phyloP scores from a whole-genome alignment of 1,140 invertebrate genomes.

The Conopomorpha cramerella region DNA sequence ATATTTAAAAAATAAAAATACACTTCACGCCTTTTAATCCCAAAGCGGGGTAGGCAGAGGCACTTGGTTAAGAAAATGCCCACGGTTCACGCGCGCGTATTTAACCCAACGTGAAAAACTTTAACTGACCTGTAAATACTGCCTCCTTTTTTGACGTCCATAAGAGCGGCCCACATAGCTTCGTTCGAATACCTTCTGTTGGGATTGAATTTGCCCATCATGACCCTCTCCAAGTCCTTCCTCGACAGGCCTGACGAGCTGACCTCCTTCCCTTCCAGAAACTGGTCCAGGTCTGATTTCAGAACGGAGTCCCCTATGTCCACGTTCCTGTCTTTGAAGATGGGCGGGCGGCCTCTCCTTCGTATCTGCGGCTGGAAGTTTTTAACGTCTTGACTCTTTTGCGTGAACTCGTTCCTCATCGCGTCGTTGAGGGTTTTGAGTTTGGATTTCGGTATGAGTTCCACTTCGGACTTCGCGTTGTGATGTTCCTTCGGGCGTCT shows the following conservation, averaged over 20 bases:
- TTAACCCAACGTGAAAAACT: no score
- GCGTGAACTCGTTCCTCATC: no score
- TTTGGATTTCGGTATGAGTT: conserved; percentile 30
- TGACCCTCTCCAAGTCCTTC: conserved; percentile 49
- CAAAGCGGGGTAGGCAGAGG: no score
- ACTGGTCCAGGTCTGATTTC: conserved; percentile 52
- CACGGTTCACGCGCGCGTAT: no score
- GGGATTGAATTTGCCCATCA: conserved; percentile 59
- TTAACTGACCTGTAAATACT: conserved; percentile 55
- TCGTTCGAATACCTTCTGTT: conserved; percentile 50
- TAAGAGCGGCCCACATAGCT: conserved; percentile 53
- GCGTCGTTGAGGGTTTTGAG: no score
- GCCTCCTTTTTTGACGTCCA: conserved; percentile 59
- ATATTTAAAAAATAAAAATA: no score
- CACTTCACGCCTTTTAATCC: no score
- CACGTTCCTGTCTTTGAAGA: conserved; percentile 44
- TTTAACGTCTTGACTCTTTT: conserved; percentile 14
- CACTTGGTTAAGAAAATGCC: no score
- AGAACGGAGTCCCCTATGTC: conserved; percentile 49
- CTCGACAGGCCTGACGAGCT: conserved; percentile 49
- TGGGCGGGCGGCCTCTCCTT: conserved; percentile 29
- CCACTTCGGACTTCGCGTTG: conserved; percentile 37
- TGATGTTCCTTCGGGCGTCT: conserved; percentile 18
- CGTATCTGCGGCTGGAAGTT: conserved; percentile 24
- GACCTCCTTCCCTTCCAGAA: conserved; percentile 50